Evolutionary conservation across 2,888 invertebrate species (phyloP), one percentile per base, ranked within the genome.

Genomic region (Ennomos quercinarius): DNA sequence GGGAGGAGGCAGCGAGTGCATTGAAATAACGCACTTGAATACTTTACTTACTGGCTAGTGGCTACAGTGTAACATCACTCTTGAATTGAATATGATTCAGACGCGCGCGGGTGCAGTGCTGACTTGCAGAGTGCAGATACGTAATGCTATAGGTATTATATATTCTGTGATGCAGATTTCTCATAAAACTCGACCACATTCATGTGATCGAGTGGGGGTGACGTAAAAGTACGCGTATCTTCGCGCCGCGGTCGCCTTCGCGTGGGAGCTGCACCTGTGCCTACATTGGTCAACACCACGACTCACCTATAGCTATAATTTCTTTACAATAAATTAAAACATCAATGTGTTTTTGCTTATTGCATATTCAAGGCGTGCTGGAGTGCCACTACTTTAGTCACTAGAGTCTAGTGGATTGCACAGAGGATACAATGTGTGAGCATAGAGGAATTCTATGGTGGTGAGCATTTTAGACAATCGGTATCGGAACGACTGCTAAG

Each of bases 251-350:
- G 66, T 65, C 72, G 71, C 71, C 78, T 78, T 78, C 72, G 76
- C 81, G 79, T 81, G 80, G 78, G 78, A 81, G 77, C 73, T 72
- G 69, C 78, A 80, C 76, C 80, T 80, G 81, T 72, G 72, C n/a
- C n/a, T n/a, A n/a, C 68, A 62, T 77, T 73, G 27, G 27, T 4
- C 27, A 69, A 75, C 69, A 71, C 72, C 73, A 73, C 71, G 59
- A 56, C 58, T 17, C n/a, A n/a, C n/a, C n/a, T 17, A 64, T 70
- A 69, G 68, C 64, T 74, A 68, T 73, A 74, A 80, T 80, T 27
- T 27, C 27, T 27, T 27, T 76, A 80, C 73, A 65, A 71, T 75
- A 76, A 78, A 83, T 80, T 78, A 78, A 72, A 74, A 73, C 75
- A 70, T 68, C 70, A 68, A 66, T 73, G 68, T 54, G 73, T 77